Percentiles rank a stretch among this genome's conserved stretches.
phyloP scores from a whole-genome alignment of 92 coral and sea anemone genomes.

The Porites cylindrica region DNA sequence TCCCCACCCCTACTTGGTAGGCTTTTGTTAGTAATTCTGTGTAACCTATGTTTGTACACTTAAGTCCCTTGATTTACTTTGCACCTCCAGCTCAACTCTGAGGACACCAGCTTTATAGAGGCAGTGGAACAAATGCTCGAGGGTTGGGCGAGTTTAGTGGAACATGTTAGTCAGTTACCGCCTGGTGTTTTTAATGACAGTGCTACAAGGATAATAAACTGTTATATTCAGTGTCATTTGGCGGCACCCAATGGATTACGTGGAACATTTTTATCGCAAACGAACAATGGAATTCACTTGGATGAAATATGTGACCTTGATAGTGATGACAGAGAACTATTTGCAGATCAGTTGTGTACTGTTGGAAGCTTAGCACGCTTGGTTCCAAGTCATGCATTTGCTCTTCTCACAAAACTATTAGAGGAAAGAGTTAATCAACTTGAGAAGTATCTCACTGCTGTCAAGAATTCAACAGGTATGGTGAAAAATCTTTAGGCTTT shows the following conservation, averaged over 20 bases:
- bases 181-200: conserved; percentile 78
- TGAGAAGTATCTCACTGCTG: conserved; percentile 67
- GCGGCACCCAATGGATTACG: conserved; percentile 87
- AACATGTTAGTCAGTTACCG: conserved; percentile 74
- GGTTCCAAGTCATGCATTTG: conserved; percentile 75
- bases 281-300: conserved; percentile 65
- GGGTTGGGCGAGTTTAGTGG: conserved; percentile 88
- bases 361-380: conserved; percentile 88
- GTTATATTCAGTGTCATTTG: conserved; percentile 89
- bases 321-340: conserved; percentile 91
- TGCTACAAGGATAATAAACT: conserved; percentile 82
- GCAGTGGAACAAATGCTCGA: conserved; percentile 94
- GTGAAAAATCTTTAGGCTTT: not conserved
- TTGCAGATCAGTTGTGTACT: conserved; percentile 90
- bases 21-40: too few relatives aligned
- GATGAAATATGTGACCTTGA: conserved; percentile 97
- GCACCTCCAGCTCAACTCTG: conserved; percentile 80
- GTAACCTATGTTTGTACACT: too few relatives aligned
- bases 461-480: conserved; percentile 72
- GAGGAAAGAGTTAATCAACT: conserved; percentile 77
- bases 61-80: not conserved
- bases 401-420: conserved; percentile 76
- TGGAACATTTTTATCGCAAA: conserved; percentile 72
- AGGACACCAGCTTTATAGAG: conserved; percentile 95
- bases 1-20: too few relatives aligned